Base-by-base conservation (phyloP, 2,113 vertebrate species). In the Chamaea fasciata region DNA sequence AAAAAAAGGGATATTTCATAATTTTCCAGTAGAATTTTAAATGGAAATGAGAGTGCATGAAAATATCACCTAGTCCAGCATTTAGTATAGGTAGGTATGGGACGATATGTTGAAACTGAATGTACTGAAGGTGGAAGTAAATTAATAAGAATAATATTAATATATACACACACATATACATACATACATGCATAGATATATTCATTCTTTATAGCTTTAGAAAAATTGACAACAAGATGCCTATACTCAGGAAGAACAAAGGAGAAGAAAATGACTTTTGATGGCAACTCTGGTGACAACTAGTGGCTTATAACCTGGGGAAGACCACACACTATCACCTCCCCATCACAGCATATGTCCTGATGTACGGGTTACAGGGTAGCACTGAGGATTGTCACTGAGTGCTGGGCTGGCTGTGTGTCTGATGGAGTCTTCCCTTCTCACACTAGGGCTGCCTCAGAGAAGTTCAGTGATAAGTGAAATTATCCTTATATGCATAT, bases 21-120 rank as follows among this genome's bases (percentile, higher is more conserved):
- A 91, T 42, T 97, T 97, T 95, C 87, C 91, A 81, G 85, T 50
- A 93, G 89, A 95, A 97, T 97, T 98, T 98, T 97, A 96, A 97
- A 95, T 96, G 78, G 95, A 96, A 97, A 97, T 63, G 53, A 73
- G 84, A 94, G 53, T 56, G 41, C 63, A 65, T 93, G 94, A 90
- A 96, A 93, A 79, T 69, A 78, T 37, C 62, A 87, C 79, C 83
- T 83, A 86, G 47, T 62, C 63, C 33, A 69, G 69, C 22, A 24
- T 41, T 68, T 91, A 49, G 53, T 87, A 81, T 55, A 70, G n/a
- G 67, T 65, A 68, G 19, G 39, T 77, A 41, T 31, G 35, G 62
- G 39, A 76, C 33, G 52, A 69, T 35, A 16, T 79, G n/a, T 44
- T 90, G 62, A 88, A 92, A 83, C 2, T 18, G 33, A 91, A 68